Conservation (phyloP, 2,888 invertebrate genomes). For the Drosophila antonietae region DNA sequence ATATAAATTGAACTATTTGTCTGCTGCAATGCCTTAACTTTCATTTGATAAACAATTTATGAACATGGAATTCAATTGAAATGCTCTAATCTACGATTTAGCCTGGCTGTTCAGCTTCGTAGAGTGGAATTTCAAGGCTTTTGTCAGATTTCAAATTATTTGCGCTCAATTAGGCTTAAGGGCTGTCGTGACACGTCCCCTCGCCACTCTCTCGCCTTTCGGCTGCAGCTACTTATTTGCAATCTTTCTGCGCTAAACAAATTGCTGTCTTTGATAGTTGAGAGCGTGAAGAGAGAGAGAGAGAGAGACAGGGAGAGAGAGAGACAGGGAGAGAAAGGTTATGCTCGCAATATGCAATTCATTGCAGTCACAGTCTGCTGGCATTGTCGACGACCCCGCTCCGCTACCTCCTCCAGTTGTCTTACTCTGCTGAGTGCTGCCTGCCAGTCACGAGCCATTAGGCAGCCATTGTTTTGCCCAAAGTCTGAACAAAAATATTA, state of each 20-base stretch:
- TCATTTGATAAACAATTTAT: not conserved
- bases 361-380: constrained; percentile 47
- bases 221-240: constrained; percentile 34
- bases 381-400: not conserved
- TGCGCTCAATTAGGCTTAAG: constrained; percentile 67
- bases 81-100: not conserved
- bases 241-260: constrained; percentile 34
- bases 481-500: constrained; percentile 21
- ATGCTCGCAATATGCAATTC: constrained; percentile 48
- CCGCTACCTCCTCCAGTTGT: not conserved
- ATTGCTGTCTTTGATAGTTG: constrained; percentile 30
- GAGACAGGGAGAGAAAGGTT: not conserved
- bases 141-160: constrained; percentile 44
- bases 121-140: not conserved
- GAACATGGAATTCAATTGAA: no score
- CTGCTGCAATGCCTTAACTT: not conserved
- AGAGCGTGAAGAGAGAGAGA: not conserved
- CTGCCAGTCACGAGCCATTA: constrained; percentile 68
- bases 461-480: constrained; percentile 64
- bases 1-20: not conserved
- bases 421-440: constrained; percentile 5
- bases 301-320: no score
- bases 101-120: not conserved
- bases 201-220: not conserved
- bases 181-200: not conserved